Evolutionary conservation across 2,888 invertebrate genomes (phyloP).

Genomic region (Nipponacmea schrenckii): DNA sequence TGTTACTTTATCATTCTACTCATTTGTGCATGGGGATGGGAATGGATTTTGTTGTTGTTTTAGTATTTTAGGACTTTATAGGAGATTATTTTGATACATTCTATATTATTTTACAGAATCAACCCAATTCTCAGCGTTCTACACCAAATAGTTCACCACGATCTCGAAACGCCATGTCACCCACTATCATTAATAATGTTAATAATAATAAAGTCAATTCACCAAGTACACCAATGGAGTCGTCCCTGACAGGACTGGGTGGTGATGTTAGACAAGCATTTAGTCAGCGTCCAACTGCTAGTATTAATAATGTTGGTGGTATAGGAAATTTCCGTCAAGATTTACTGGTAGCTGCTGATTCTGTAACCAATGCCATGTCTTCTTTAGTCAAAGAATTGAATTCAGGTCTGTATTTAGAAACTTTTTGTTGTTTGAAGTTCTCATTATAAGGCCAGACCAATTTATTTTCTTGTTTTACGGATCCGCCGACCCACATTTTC

Average conservation of each 20-base stretch:
- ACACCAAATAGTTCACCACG: conserved; percentile 59
- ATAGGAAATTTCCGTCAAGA: conserved; percentile 73
- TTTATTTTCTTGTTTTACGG: too few species aligned
- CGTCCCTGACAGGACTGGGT: conserved; percentile 61
- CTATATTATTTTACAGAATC: conserved; percentile 55
- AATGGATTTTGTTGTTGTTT: too few species aligned
- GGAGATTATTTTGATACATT: too few species aligned
- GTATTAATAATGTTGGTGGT: conserved; percentile 26
- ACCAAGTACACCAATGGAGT: conserved; percentile 60
- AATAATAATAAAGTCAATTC: conserved; percentile 43
- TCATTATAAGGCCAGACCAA: too few species aligned
- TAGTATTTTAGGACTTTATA: too few species aligned
- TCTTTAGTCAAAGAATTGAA: conserved; percentile 95
- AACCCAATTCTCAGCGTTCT: conserved; percentile 61
- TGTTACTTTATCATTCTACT: too few species aligned
- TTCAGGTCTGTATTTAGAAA: conserved; percentile 70
- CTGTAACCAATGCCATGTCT: conserved; percentile 97
- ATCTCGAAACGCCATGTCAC: conserved; percentile 53
- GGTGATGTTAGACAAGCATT: conserved; percentile 71
- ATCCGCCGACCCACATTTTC: too few species aligned
- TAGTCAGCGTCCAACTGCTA: conserved; percentile 47
- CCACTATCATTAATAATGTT: conserved; percentile 36
- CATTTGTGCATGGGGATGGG: too few species aligned
- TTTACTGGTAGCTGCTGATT: conserved; percentile 93
- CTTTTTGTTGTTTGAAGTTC: too few species aligned